These are phyloP conservation scores for Drosophila dives DNA, from an alignment of 2,888 invertebrate species.

Conservation along the genomic window DNA sequence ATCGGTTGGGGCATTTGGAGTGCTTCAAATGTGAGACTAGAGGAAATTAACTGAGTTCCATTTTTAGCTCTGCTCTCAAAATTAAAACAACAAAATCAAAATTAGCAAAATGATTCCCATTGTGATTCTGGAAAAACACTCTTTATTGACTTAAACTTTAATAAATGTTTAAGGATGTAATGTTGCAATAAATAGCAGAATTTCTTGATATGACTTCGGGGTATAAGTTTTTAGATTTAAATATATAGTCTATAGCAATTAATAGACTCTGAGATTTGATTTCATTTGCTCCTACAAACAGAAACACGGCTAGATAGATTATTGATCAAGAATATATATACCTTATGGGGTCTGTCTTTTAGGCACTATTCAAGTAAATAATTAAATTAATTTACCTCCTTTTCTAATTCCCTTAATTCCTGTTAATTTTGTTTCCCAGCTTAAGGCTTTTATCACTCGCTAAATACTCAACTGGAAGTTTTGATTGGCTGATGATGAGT, in stretches of 20 bases:
- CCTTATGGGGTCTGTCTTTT: background rate
- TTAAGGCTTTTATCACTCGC: background rate
- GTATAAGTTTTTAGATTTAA: background rate
- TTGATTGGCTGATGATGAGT: constrained; percentile 23
- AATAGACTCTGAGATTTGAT: too few relatives aligned
- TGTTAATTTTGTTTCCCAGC: background rate
- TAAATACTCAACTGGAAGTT: background rate
- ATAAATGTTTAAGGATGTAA: background rate
- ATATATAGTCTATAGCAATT: too few relatives aligned
- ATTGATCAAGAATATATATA: background rate
- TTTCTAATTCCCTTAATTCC: background rate
- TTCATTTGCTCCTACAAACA: background rate
- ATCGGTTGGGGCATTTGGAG: background rate
- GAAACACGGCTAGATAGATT: background rate
- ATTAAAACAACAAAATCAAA: background rate
- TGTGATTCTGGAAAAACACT: background rate
- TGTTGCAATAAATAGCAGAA: background rate
- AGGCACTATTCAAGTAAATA: background rate
- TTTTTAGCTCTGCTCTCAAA: background rate
- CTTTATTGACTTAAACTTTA: background rate
- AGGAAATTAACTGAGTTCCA: background rate
- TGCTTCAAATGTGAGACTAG: constrained; percentile 16
- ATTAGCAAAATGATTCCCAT: background rate
- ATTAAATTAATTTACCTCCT: background rate
- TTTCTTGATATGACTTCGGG: background rate